Conservation (phyloP, 30 jellyfish, hydroid and myxozoan genomes). For the Aurelia sp. region DNA sequence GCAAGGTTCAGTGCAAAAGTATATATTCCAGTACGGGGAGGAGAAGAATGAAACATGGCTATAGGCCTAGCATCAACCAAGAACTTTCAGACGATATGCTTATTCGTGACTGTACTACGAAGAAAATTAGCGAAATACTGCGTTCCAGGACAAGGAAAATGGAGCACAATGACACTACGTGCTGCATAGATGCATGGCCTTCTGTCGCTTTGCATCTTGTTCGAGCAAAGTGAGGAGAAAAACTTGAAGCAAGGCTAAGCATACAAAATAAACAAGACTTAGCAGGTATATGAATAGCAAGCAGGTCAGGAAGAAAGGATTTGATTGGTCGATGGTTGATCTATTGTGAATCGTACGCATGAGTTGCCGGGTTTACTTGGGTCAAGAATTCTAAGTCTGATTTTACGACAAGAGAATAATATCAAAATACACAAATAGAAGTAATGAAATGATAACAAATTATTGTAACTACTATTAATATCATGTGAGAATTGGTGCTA, state of each 20-base stretch:
- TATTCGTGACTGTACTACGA: no score
- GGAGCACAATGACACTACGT: no score
- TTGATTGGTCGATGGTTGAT: slow-evolving; percentile 44
- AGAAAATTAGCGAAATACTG: no score
- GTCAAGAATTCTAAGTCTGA: slow-evolving; percentile 51
- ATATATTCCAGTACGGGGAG: background rate
- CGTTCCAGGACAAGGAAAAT: no score
- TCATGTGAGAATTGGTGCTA: no score
- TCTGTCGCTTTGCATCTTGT: no score
- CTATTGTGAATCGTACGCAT: slow-evolving; percentile 46
- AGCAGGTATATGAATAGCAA: slow-evolving; percentile 41
- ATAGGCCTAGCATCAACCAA: background rate
- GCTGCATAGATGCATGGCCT: no score
- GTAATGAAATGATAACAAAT: slow-evolving; percentile 4
- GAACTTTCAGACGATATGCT: no score
- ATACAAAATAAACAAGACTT: background rate
- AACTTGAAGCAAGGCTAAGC: background rate
- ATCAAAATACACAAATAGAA: slow-evolving; percentile 15
- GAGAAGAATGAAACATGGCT: background rate
- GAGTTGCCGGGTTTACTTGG: slow-evolving; percentile 15
- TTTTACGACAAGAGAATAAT: background rate
- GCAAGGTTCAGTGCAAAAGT: no score
- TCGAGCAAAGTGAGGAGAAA: background rate
- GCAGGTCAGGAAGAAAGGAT: slow-evolving; percentile 36
- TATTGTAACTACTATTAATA: no score